Percentiles rank a stretch among this genome's conserved stretches.
Evolutionary conservation across 2,113 vertebrate species (phyloP).

Genomic region (Clupea harengus): DNA sequence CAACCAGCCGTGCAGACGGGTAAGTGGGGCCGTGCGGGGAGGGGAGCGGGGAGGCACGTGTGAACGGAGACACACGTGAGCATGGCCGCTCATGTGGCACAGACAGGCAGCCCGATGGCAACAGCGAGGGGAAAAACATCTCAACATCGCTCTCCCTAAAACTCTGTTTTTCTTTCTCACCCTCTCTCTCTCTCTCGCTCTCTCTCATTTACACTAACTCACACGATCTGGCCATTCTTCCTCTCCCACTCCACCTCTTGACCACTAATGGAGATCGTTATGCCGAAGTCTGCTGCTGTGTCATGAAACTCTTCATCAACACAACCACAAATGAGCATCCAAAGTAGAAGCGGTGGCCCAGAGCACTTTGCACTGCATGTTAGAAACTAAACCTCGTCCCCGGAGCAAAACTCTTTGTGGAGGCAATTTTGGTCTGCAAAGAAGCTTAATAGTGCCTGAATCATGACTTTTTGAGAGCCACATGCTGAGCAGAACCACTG

Average conservation of each 20-base stretch:
- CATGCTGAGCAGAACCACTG: background rate
- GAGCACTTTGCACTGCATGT: background rate
- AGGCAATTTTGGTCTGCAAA: background rate
- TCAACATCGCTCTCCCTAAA: background rate
- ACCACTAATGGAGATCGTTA: background rate
- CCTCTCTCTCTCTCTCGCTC: background rate
- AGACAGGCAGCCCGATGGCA: slow-evolving; percentile 3
- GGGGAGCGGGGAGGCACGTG: slow-evolving; percentile 49
- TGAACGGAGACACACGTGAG: slow-evolving; percentile 56
- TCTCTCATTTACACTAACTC: background rate
- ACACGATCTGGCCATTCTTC: background rate
- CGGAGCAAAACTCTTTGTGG: background rate
- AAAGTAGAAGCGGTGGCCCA: background rate
- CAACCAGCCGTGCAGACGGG: slow-evolving; percentile 42
- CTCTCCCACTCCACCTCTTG: background rate
- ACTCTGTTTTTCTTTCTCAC: background rate
- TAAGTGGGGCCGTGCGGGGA: slow-evolving; percentile 39
- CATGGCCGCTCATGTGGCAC: slow-evolving; percentile 42
- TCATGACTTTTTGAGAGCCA: background rate
- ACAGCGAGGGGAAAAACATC: background rate
- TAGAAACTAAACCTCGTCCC: background rate
- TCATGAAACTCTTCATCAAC: background rate
- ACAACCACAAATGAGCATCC: background rate
- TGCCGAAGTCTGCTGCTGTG: background rate
- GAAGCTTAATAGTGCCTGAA: background rate